Base-by-base conservation (phyloP, 2,113 vertebrate species). In the Lates calcarifer region DNA sequence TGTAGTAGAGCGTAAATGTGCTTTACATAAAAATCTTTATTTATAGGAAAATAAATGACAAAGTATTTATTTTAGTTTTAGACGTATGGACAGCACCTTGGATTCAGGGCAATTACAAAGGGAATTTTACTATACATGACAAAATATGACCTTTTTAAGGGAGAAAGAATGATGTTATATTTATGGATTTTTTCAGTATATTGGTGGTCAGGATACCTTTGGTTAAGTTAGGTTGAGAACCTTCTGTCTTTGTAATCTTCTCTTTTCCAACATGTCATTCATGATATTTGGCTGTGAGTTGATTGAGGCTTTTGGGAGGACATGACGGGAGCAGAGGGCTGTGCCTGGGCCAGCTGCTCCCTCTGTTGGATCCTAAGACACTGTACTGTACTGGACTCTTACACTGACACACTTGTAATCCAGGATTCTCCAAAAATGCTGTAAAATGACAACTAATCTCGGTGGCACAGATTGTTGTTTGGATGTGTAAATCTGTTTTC, bases 271-370 rank as follows among this genome's bases (percentile, higher is more conserved):
- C 33, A 35, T 35, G 33, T 35, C 33, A 35, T 35, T 35, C 33
- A 35, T 35, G 33, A 35, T 35, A 35, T 7, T 35, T 4, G 7
- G 33, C 7, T 6, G 45, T 22, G n/a, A 69, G 61, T 45, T 65
- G 24, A 17, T 26, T 3, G 5, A 41, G 73, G 45, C 15, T 15
- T 47, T 31, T 56, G 35, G 5, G 17, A 69, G 63, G 60, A 78
- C 26, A 37, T 24, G 69, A 5, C 41, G 22, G 60, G 67, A 77
- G 14, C 47, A 41, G 35, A 20, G 20, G 18, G 62, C 35, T 51
- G 28, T 31, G 8, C 29, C 62, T 58, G 66, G 57, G n/a, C 45
- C 83, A 86, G 80, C 79, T 81, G 81, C 75, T 89, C 75, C 81
- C 67, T 74, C 53, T 84, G 13, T 80, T 84, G 64, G 77, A 70